Evolutionary conservation across 64 coral and sea anemone species (phyloP), one percentile per base, ranked within the genome.

Genomic region (Montipora capricornis): DNA sequence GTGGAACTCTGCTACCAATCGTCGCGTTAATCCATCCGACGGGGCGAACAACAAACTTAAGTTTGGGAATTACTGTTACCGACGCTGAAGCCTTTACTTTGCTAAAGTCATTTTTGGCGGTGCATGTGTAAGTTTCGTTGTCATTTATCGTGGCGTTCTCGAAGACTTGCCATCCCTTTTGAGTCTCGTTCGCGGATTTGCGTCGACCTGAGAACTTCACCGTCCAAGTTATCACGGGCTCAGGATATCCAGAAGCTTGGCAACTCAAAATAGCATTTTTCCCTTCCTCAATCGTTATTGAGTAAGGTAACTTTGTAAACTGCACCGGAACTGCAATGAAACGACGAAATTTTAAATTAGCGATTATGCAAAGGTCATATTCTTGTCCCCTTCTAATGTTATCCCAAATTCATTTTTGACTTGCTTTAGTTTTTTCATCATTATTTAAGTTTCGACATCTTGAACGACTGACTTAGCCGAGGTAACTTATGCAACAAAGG

Each of bases 171-270:
- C 49, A 82, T 70, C 70, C 70, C 26, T 59, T 24, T 14, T 16
- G 14, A 46, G 64, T 47, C 16, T 67, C 44, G 15, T 77, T 19
- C 44, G 76, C 87, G 55, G 64, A 49, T n/a, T 49, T 77, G 68
- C 61, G 83, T 0, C 71, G 6, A 29, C 77, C 75, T 59, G 59
- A 20, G 47, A 76, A 81, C 50, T 24, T 44, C 22, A 20, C 87
- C 20, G 88, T 59, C 94, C 94, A 95, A 51, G 15, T 88, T 10
- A 91, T 88, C 13, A 44, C 83, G 16, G 94, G 89, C 8, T 60
- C 47, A 17, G 94, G 90, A 74, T 87, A 95, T 64, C 94, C 94
- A 73, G 79, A 64, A 5, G 94, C 94, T 47, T 88, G 8, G 77
- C 94, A 95, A 6, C 10, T 81, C 20, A 95, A n/a, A 12, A 69